Evolutionary conservation across 30 jellyfish, hydroid and myxozoan genomes (phyloP), one percentile per base, ranked within the genome.

Genomic region (Aurelia coerulea): DNA sequence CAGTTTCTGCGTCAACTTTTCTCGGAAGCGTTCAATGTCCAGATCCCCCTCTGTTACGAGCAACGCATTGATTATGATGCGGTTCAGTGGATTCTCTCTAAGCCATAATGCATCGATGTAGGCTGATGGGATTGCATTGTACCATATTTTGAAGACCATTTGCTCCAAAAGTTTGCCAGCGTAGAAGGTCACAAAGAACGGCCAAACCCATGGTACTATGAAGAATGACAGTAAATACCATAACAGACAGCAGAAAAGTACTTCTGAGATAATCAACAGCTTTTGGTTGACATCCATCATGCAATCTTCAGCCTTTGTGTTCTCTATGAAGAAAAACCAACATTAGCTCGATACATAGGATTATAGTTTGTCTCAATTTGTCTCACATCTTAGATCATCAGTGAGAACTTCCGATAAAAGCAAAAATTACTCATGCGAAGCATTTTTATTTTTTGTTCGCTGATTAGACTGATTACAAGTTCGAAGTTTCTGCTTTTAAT

Each of bases 31-130:
- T 31, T 34, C 65, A 17, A 76, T n/a, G 69, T 90, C 84, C 19
- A 77, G 64, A 34, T 68, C 95, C 15, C 97, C 96, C 14, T 70
- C 53, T 1, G 69, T 64, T 17, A 78, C 62, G 41, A 85, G 62
- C 50, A 91, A 42, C 7, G 93, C 97, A 84, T 84, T 84, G 67
- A 91, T 91, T 33, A 91, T 75, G 34, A 72, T 77, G 23, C 92
- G 92, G 67, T 91, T 91, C 5, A 37, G 49, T 52, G 75, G 90
- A 15, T 73, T 74, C 35, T 84, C 96, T 52, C 77, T 64, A 0
- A 91, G 41, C 97, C 97, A 91, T 66, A 91, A 58, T 2, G 89
- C 79, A 51, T 91, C 97, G 56, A 77, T 79, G 63, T 90, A 69
- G 52, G 53, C 83, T 35, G 85, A 74, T 2, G 96, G 72, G 14